Percentiles rank a stretch among this genome's conserved stretches.
Conservation (phyloP, 2,113 vertebrate species). For the Halcyon senegalensis region DNA sequence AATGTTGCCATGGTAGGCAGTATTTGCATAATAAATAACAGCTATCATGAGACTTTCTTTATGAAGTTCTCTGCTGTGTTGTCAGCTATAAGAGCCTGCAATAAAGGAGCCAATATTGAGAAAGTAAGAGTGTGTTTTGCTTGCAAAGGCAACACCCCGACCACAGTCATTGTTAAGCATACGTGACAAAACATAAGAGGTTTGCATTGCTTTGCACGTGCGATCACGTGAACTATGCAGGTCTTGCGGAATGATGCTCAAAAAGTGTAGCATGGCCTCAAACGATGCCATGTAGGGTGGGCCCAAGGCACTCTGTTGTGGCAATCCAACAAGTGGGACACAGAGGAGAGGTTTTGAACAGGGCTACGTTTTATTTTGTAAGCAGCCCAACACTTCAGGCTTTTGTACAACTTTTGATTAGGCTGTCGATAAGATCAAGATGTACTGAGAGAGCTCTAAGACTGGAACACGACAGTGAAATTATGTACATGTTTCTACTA, state of each 20-base stretch:
- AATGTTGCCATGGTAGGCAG: slow-evolving; percentile 78
- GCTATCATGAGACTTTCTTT: slow-evolving; percentile 80
- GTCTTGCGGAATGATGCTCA: background rate
- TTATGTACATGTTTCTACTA: fast-evolving
- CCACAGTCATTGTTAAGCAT: slow-evolving; percentile 4
- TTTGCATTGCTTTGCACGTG: background rate
- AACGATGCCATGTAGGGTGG: background rate
- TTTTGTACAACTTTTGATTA: fast-evolving
- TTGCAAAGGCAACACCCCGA: slow-evolving; percentile 39
- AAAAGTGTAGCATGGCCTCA: too few species aligned
- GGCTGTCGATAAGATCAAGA: background rate
- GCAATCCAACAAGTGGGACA: too few species aligned
- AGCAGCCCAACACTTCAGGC: background rate
- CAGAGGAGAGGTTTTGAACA: fast-evolving
- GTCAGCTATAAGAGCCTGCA: slow-evolving; percentile 68
- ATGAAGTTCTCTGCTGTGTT: slow-evolving; percentile 77
- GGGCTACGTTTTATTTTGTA: background rate
- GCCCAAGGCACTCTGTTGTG: background rate
- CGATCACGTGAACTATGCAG: background rate
- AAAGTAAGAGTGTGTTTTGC: slow-evolving; percentile 67
- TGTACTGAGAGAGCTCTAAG: background rate
- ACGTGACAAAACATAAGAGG: background rate
- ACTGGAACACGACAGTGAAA: background rate
- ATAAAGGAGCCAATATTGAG: slow-evolving; percentile 73
- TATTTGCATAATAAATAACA: slow-evolving; percentile 82